Conservation (phyloP, 2,888 invertebrate species). For the Alloplasta piceator region DNA sequence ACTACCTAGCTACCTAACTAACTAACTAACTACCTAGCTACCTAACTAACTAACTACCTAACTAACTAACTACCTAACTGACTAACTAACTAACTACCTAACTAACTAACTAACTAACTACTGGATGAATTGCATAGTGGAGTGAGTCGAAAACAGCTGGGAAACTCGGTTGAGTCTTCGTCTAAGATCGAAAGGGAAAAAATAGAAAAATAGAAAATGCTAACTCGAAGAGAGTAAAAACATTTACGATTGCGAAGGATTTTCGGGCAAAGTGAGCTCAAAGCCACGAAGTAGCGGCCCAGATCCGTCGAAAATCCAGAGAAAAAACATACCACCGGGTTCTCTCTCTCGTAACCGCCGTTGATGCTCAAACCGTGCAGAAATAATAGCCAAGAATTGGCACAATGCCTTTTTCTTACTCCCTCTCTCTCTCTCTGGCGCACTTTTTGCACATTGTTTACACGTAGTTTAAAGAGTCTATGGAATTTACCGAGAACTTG, state of each 20-base stretch:
- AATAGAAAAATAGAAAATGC: too few relatives aligned
- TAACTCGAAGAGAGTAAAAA: slow-evolving; percentile 51
- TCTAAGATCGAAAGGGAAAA: too few relatives aligned
- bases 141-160: too few relatives aligned
- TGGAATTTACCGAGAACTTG: slow-evolving; percentile 12
- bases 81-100: too few relatives aligned
- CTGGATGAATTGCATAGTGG: neutral
- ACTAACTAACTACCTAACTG: too few relatives aligned
- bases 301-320: slow-evolving; percentile 24
- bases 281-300: slow-evolving; percentile 47
- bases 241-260: slow-evolving; percentile 61
- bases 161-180: too few relatives aligned
- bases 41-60: too few relatives aligned
- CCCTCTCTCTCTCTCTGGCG: neutral
- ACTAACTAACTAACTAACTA: neutral
- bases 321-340: slow-evolving; percentile 54
- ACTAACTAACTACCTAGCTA: too few relatives aligned
- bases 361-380: slow-evolving; percentile 51
- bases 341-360: slow-evolving; percentile 29
- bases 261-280: slow-evolving; percentile 40
- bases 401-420: slow-evolving; percentile 9
- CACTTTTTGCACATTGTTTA: slow-evolving; percentile 20
- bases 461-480: slow-evolving; percentile 16
- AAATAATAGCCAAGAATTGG: slow-evolving; percentile 56
- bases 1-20: too few relatives aligned